Conservation (phyloP, 2,797 vertebrate genomes). For the Cossypha heuglini region DNA sequence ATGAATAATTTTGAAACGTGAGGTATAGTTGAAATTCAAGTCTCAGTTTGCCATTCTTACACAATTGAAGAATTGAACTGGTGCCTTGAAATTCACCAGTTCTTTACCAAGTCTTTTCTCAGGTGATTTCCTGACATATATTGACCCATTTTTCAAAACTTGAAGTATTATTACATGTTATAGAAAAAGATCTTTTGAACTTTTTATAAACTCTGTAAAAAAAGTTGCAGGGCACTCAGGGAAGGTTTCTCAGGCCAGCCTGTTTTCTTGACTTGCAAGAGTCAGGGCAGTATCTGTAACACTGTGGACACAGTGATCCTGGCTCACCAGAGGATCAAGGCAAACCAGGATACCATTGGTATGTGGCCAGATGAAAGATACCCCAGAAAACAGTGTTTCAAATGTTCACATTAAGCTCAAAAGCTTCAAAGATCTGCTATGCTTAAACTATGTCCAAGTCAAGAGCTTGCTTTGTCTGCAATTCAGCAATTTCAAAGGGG, state of each 20-base stretch:
- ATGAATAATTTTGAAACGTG: not conserved
- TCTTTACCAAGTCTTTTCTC: not conserved
- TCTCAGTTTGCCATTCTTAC: not conserved
- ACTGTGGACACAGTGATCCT: not conserved
- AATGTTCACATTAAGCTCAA: constrained; percentile 35
- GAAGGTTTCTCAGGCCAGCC: not conserved
- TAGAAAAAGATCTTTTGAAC: not conserved
- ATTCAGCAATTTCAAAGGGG: constrained; percentile 7
- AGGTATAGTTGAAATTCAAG: not conserved
- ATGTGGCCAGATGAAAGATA: constrained; percentile 12
- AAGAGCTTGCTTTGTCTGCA: constrained; percentile 49
- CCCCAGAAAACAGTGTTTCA: not conserved
- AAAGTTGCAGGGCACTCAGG: not conserved
- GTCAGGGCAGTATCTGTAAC: not conserved
- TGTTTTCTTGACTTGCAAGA: not conserved
- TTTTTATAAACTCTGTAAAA: not conserved
- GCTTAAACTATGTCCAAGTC: constrained; percentile 12
- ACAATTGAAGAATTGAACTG: too few species aligned
- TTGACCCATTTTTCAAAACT: not conserved
- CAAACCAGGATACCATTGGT: not conserved
- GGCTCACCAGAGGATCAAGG: constrained; percentile 17
- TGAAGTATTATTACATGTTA: not conserved
- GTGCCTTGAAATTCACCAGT: not conserved
- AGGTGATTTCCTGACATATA: not conserved
- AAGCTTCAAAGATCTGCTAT: constrained; percentile 32